Evolutionary conservation across 2,888 invertebrate genomes (phyloP), one percentile per base, ranked within the genome.

Genomic region (Lobophora halterata): DNA sequence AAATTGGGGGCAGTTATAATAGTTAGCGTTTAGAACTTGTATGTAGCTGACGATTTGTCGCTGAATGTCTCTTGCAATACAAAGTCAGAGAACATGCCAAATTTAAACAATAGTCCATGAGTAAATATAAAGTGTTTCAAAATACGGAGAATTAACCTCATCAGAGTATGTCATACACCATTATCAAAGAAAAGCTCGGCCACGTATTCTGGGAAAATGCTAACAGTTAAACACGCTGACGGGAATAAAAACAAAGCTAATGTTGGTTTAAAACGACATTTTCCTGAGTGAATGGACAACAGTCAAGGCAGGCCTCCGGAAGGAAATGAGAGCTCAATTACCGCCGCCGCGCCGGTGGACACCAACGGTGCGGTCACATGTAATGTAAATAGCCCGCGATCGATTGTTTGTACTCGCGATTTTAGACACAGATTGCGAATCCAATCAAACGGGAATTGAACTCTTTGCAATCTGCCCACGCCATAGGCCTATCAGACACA

Each of bases 321-420:
- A 83, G 83, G 83, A 83, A 81, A 72, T 69, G 66, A 61, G 57
- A 66, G 73, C 68, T 80, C 78, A 76, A 81, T 83, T 79, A 79
- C 79, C 65, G 21, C n/a, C n/a, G 68, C 65, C 64, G 63, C n/a
- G 68, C 65, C 64, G 63, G 60, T 63, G 64, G 67, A n/a, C n/a
- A n/a, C n/a, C n/a, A 71, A 59, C 65, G 61, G 67, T 61, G 68
- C 66, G 71, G 65, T 70, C 74, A 68, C 65, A 65, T 71, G 64
- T 65, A 65, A 65, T 71, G 64, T 65, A 65, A 69, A 69, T 64
- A 53, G 54, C 52, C 56, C 61, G 5, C 25, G 66, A 71, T 74
- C 74, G 65, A 72, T 74, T 62, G 56, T 56, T 39, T 43, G 40
- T 35, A 19, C 38, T 38, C 35, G 39, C 33, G 35, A 46, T 50